Evolutionary conservation across 2,797 vertebrate species (phyloP).

Genomic region (Loriculus beryllinus): DNA sequence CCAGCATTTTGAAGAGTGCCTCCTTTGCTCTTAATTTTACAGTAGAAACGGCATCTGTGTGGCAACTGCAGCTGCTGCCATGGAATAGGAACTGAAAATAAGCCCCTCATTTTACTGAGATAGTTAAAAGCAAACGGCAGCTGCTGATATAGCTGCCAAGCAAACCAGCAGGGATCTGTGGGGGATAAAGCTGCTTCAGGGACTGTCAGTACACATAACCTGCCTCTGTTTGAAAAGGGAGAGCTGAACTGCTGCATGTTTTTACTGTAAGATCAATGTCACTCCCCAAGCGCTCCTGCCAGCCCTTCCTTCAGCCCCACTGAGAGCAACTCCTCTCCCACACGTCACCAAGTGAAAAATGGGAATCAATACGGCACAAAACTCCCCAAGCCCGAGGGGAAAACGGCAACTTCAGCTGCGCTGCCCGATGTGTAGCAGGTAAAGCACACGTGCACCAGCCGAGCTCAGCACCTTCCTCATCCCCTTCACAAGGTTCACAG

Average conservation of each 20-base stretch:
- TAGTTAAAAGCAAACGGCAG: neutral
- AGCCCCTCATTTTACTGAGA: neutral
- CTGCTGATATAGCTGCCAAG: neutral
- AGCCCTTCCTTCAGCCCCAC: neutral
- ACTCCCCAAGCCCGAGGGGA: neutral
- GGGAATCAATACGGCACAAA: neutral
- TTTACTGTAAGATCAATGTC: neutral
- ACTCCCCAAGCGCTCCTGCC: neutral
- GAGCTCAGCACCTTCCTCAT: neutral
- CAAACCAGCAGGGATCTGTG: neutral
- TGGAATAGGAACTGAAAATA: neutral
- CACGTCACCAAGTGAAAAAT: neutral
- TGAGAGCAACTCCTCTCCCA: neutral
- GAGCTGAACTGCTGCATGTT: neutral
- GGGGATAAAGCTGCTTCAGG: neutral
- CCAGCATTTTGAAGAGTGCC: neutral
- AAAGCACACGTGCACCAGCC: rapidly evolving
- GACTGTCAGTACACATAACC: neutral
- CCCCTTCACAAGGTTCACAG: neutral
- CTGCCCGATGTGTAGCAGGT: neutral
- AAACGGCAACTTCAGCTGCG: neutral
- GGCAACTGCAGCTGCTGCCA: neutral
- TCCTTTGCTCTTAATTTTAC: neutral
- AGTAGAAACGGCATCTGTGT: neutral
- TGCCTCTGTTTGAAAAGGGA: neutral